Conservation (phyloP, 2,113 vertebrate genomes). For the Passer domesticus region DNA sequence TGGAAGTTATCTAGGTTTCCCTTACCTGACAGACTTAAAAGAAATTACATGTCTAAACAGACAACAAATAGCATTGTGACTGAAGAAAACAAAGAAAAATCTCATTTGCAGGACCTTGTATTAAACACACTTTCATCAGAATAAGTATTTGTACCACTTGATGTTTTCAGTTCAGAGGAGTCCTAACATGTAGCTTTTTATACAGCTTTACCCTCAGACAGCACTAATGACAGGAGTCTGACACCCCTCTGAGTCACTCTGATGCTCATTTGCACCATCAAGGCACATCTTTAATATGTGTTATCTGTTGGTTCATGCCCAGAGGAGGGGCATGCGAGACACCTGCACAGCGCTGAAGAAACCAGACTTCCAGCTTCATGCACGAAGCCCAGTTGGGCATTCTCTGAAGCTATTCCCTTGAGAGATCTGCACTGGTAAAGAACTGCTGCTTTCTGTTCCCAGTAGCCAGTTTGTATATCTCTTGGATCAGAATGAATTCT, state of each 20-base stretch:
- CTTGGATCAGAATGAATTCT: background rate
- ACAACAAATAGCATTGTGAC: background rate
- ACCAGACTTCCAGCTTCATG: background rate
- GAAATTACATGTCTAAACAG: background rate
- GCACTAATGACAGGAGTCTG: background rate
- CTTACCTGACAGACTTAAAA: background rate
- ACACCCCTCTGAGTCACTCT: accelerated
- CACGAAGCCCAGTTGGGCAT: background rate
- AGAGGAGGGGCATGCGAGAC: background rate
- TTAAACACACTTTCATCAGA: background rate
- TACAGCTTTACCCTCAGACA: background rate
- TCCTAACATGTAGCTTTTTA: background rate
- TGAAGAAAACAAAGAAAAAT: background rate
- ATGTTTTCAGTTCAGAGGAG: background rate
- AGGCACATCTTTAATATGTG: background rate
- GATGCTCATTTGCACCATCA: background rate
- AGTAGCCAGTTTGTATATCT: background rate
- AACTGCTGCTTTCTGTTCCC: background rate
- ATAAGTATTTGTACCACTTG: background rate
- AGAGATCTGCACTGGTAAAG: background rate
- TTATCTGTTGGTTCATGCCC: background rate
- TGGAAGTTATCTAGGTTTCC: background rate
- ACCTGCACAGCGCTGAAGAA: background rate
- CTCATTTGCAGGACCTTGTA: background rate
- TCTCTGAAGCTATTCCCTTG: background rate